A percentile compares a stretch with the other conserved stretches of the same genome.
These are phyloP conservation scores for Acanthaster planci DNA, from an alignment of 35 echinoderm and acorn worm species.

Conservation along the genomic window DNA sequence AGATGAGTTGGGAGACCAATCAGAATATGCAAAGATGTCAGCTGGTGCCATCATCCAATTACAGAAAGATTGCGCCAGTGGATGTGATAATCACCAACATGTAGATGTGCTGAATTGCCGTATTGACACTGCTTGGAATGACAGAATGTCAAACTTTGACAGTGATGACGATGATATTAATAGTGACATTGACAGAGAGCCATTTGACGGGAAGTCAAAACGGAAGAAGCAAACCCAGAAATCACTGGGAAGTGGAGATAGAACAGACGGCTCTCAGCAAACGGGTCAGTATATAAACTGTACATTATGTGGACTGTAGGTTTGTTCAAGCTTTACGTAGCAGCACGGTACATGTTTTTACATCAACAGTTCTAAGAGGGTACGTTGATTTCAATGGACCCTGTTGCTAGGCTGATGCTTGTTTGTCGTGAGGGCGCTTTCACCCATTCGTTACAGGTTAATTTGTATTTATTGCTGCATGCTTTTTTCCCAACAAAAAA, in stretches of 20 bases:
- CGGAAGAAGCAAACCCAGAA: neutral
- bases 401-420: too few relatives aligned
- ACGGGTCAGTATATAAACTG: neutral
- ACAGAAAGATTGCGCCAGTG: neutral
- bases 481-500: too few relatives aligned
- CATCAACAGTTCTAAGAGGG: too few relatives aligned
- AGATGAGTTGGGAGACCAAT: neutral
- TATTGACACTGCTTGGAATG: too few relatives aligned
- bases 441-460: too few relatives aligned
- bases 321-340: too few relatives aligned
- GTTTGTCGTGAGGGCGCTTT: too few relatives aligned
- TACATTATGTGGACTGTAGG: too few relatives aligned
- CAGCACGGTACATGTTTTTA: too few relatives aligned
- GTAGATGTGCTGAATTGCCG: neutral
- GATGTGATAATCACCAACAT: neutral
- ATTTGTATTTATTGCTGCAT: too few relatives aligned
- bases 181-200: slow-evolving; percentile 31
- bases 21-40: neutral
- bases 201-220: slow-evolving; percentile 19
- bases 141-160: neutral
- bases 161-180: neutral
- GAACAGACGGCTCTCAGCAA: neutral
- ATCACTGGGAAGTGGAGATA: neutral
- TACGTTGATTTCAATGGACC: too few relatives aligned
- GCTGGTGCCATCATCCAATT: neutral